Evolutionary conservation across 2,888 invertebrate species (phyloP).

Genomic region (Drosophila macrospina): DNA sequence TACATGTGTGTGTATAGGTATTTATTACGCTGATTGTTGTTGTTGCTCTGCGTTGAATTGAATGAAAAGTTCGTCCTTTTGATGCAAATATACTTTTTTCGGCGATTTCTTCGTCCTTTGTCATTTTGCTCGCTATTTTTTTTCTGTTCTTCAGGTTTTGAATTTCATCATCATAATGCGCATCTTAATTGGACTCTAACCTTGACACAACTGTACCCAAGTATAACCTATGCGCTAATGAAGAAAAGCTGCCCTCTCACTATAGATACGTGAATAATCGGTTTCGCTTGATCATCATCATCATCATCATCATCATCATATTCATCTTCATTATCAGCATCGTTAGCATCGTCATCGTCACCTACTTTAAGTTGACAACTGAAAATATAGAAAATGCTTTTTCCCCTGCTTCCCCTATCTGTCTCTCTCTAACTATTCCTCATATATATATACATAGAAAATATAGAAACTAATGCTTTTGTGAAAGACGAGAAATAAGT

Average conservation of each 20-base stretch:
- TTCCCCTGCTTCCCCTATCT: neutral
- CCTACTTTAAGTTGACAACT: conserved; percentile 56
- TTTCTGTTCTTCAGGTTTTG: conserved; percentile 51
- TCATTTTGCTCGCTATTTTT: conserved; percentile 35
- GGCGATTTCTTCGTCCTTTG: conserved; percentile 11
- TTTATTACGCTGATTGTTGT: conserved; percentile 32
- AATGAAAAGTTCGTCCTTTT: conserved; percentile 66
- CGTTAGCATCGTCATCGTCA: conserved; percentile 3
- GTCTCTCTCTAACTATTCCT: neutral
- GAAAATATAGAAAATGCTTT: conserved; percentile 36
- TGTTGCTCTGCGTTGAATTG: conserved; percentile 39
- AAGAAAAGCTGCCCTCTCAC: conserved; percentile 9
- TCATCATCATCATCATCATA: conserved; percentile 20
- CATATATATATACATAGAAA: conserved; percentile 11
- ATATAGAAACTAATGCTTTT: conserved; percentile 36
- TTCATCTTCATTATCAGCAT: neutral
- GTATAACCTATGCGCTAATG: neutral
- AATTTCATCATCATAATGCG: conserved; percentile 61
- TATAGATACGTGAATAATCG: neutral
- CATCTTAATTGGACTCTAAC: conserved; percentile 49
- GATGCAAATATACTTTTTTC: conserved; percentile 48
- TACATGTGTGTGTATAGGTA: conserved; percentile 27
- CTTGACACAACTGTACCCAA: conserved; percentile 38
- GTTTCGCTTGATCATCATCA: conserved; percentile 33
- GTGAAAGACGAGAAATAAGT: conserved; percentile 51